Percentiles rank a stretch among this genome's conserved stretches.
phyloP scores from a whole-genome alignment of 1,140 invertebrate genomes.

The Coenobita brevimanus region DNA sequence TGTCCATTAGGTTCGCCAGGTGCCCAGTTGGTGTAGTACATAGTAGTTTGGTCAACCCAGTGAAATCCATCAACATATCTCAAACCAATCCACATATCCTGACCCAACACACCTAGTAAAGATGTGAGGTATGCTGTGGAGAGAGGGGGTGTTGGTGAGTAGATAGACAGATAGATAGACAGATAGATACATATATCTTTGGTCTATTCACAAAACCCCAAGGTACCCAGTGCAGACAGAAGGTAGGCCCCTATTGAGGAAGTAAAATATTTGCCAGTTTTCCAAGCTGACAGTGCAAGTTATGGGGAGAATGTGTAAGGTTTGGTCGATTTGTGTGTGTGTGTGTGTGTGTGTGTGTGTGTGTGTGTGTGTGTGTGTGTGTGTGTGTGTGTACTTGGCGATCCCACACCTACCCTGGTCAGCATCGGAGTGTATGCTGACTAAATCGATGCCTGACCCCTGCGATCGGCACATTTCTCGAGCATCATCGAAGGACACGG shows the following conservation, averaged over 20 bases:
- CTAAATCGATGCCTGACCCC: not conserved
- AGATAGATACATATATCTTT: not conserved
- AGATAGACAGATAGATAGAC: not conserved
- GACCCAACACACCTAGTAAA: not conserved
- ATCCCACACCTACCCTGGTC: conserved; percentile 26
- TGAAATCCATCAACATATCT: not conserved
- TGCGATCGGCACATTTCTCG: conserved; percentile 5
- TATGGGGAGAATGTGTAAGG: too few species aligned
- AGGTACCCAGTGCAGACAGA: not conserved
- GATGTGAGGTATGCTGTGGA: not conserved
- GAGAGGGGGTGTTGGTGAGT: not conserved
- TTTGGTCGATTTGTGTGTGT: too few species aligned
- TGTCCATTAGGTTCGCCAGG: not conserved
- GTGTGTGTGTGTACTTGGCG: not conserved
- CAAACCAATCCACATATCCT: not conserved
- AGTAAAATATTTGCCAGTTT: too few species aligned
- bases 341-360: too few species aligned
- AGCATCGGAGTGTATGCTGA: conserved; percentile 25
- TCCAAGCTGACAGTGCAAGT: too few species aligned
- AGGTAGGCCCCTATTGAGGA: too few species aligned
- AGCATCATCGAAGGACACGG: not conserved
- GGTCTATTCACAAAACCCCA: not conserved
- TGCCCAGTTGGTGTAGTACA: not conserved
- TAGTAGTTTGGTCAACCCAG: not conserved
- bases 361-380: too few species aligned